These are phyloP conservation scores for Lethenteron reissneri DNA, from an alignment of 2,113 vertebrate genomes.

Conservation along the genomic window DNA sequence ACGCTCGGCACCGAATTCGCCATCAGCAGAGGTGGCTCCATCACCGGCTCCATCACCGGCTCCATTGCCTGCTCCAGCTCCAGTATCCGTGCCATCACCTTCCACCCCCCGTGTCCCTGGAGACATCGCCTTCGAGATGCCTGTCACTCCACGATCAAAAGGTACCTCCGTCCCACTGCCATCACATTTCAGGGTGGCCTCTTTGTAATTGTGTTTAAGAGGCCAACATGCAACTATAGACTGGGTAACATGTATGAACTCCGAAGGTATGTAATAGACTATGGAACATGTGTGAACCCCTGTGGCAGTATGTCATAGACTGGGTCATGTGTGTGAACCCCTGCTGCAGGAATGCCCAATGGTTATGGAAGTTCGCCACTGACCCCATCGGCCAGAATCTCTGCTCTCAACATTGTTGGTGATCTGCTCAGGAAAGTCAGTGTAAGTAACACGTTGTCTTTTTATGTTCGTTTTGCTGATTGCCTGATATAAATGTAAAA, in stretches of 20 bases:
- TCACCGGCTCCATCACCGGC: neutral
- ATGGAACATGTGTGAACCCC: neutral
- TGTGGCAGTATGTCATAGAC: too few relatives aligned
- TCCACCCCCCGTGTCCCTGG: too few relatives aligned
- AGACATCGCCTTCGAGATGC: too few relatives aligned
- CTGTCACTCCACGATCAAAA: too few relatives aligned
- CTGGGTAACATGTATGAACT: too few relatives aligned
- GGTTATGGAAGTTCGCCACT: conserved; percentile 46
- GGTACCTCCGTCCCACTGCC: too few relatives aligned
- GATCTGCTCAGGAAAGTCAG: conserved; percentile 88
- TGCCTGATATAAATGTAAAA: neutral
- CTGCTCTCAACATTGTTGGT: conserved; percentile 82
- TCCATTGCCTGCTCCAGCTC: too few relatives aligned
- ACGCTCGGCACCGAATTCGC: conserved; percentile 21
- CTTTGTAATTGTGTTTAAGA: too few relatives aligned
- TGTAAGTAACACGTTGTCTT: conserved; percentile 25
- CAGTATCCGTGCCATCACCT: too few relatives aligned
- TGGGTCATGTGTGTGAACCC: neutral
- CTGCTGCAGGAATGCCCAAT: conserved; percentile 28
- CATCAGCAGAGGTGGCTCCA: conserved; percentile 24
- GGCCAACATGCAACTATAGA: too few relatives aligned
- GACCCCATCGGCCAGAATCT: conserved; percentile 78
- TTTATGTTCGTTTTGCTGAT: neutral
- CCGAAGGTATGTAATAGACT: too few relatives aligned
- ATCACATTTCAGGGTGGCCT: too few relatives aligned